These are phyloP conservation scores for Andrena marginata DNA, from an alignment of 2,888 invertebrate genomes.

Conservation along the genomic window DNA sequence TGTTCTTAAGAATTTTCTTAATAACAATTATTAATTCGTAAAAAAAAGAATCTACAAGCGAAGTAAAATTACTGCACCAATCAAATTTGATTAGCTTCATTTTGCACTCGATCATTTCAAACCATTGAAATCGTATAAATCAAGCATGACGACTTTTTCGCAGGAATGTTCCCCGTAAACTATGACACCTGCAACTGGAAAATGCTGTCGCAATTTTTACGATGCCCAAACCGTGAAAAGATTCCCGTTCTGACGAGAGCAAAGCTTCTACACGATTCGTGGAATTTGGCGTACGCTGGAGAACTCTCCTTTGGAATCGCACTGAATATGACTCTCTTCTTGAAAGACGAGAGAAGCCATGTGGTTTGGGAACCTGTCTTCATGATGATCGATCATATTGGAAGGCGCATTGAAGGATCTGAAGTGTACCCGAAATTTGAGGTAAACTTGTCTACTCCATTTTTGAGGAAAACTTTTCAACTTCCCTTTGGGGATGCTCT, in stretches of 20 bases:
- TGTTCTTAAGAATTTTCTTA: too few species aligned
- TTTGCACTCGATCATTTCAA: neutral
- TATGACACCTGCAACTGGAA: slow-evolving; percentile 93
- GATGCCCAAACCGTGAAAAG: slow-evolving; percentile 77
- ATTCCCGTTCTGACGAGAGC: slow-evolving; percentile 91
- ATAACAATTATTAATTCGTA: too few species aligned
- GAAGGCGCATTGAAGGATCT: slow-evolving; percentile 90
- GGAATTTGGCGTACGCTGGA: slow-evolving; percentile 92
- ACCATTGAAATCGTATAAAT: neutral
- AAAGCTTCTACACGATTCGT: slow-evolving; percentile 91
- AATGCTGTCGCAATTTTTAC: slow-evolving; percentile 89
- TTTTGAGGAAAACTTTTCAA: too few species aligned
- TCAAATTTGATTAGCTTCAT: too few species aligned
- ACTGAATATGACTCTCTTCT: slow-evolving; percentile 92
- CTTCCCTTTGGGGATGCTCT: too few species aligned
- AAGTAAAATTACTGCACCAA: too few species aligned
- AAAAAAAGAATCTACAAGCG: too few species aligned
- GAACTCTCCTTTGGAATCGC: slow-evolving; percentile 91
- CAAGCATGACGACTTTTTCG: neutral
- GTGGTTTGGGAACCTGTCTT: slow-evolving; percentile 94
- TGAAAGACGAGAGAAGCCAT: slow-evolving; percentile 90
- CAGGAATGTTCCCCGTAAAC: slow-evolving; percentile 93
- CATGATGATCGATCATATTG: slow-evolving; percentile 93
- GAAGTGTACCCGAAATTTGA: slow-evolving; percentile 90
- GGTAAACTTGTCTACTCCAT: slow-evolving; percentile 84